phyloP scores from a whole-genome alignment of 2,888 invertebrate genomes.

The Itoplectis maculator region DNA sequence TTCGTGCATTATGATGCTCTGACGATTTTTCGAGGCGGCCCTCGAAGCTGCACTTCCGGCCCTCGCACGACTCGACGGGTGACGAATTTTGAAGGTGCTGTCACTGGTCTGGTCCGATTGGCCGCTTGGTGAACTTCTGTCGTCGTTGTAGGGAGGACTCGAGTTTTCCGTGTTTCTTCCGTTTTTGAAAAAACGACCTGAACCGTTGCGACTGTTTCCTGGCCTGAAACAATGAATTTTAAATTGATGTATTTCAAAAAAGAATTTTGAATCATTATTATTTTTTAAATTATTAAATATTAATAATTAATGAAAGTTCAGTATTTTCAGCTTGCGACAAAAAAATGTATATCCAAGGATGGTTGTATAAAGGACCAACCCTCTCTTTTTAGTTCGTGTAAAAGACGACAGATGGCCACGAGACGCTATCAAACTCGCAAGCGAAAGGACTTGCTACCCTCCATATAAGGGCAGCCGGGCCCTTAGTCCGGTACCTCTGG shows the following conservation, averaged over 20 bases:
- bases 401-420: constrained; percentile 42
- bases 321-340: too few species aligned
- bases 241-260: neutral
- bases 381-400: neutral
- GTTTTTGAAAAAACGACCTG: constrained; percentile 78
- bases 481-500: constrained; percentile 71
- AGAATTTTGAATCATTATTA: neutral
- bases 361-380: too few species aligned
- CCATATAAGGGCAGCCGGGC: constrained; percentile 16
- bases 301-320: neutral
- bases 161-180: constrained; percentile 74
- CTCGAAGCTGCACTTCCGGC: constrained; percentile 78
- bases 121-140: constrained; percentile 94
- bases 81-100: constrained; percentile 81
- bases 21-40: constrained; percentile 78
- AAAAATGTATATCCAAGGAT: too few species aligned
- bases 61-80: constrained; percentile 79
- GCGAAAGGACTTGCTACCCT: neutral
- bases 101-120: constrained; percentile 90
- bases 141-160: constrained; percentile 85
- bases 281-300: neutral
- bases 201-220: constrained; percentile 74
- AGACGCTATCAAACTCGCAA: constrained; percentile 18
- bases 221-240: constrained; percentile 68
- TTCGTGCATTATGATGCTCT: constrained; percentile 80